These are phyloP conservation scores for Esperia sulphurella DNA, from an alignment of 2,888 invertebrate genomes.

Conservation along the genomic window DNA sequence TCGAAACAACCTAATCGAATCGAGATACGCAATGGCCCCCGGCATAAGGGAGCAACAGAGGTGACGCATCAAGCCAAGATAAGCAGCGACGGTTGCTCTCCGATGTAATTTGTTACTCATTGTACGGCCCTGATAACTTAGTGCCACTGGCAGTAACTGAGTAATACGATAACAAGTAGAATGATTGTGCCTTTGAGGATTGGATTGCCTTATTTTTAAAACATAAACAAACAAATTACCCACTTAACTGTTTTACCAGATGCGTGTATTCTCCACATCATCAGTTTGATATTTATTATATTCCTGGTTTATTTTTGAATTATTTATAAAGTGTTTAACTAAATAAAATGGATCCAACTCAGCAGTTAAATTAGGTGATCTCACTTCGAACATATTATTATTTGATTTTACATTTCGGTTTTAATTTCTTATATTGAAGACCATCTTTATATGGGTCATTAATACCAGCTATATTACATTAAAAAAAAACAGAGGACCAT, in stretches of 20 bases:
- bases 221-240: background rate
- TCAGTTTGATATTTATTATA: background rate
- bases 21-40: constrained; percentile 35
- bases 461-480: background rate
- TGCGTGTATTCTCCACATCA: background rate
- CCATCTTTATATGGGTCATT: background rate
- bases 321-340: no score
- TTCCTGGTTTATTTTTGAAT: no score
- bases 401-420: no score
- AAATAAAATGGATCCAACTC: no score
- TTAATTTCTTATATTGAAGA: no score
- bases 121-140: constrained; percentile 50
- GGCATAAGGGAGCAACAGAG: constrained; percentile 11
- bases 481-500: no score
- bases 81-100: constrained; percentile 8
- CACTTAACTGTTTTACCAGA: no score
- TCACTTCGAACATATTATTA: no score
- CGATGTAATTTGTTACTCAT: constrained; percentile 63
- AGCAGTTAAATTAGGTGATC: no score
- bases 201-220: background rate
- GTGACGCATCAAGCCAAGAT: constrained; percentile 12
- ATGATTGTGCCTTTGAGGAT: background rate
- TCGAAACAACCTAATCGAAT: constrained; percentile 1
- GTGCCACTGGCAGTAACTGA: constrained; percentile 27
- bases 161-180: constrained; percentile 1